These are phyloP conservation scores for Solenopsis invicta DNA, from an alignment of 1,140 invertebrate genomes.

Conservation along the genomic window DNA sequence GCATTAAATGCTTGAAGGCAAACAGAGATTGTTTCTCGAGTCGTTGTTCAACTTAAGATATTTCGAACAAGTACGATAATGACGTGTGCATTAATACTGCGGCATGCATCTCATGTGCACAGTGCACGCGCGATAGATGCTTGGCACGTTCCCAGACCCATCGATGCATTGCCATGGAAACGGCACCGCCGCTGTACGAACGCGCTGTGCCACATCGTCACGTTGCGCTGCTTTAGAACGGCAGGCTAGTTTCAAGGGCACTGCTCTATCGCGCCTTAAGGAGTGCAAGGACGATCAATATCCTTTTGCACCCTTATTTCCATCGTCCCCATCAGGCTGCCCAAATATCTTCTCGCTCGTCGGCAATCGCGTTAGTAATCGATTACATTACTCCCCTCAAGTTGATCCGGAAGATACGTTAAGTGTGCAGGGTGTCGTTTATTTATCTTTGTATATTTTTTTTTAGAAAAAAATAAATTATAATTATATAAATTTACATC, in stretches of 20 bases:
- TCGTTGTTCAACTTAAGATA: neutral
- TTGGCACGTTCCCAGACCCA: conserved; percentile 54
- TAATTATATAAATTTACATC: neutral
- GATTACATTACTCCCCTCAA: neutral
- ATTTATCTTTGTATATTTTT: neutral
- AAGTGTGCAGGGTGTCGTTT: neutral
- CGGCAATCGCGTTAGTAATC: neutral
- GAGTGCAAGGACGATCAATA: conserved; percentile 63
- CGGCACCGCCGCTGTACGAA: conserved; percentile 62
- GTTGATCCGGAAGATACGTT: neutral
- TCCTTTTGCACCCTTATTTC: conserved; percentile 32
- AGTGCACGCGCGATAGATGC: conserved; percentile 36
- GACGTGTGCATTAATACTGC: neutral
- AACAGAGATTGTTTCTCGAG: neutral
- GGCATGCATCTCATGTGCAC: conserved; percentile 22
- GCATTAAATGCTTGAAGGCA: neutral
- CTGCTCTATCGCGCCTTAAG: conserved; percentile 61
- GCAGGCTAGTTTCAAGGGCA: conserved; percentile 71
- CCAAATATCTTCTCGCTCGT: neutral
- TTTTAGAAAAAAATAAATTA: neutral
- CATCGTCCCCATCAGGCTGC: neutral
- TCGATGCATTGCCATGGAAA: conserved; percentile 80
- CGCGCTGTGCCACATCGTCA: conserved; percentile 57
- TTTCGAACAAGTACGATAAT: neutral
- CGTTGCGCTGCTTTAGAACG: conserved; percentile 37